Conservation (phyloP, 2,888 invertebrate genomes). For the Agonopterix heracliana region DNA sequence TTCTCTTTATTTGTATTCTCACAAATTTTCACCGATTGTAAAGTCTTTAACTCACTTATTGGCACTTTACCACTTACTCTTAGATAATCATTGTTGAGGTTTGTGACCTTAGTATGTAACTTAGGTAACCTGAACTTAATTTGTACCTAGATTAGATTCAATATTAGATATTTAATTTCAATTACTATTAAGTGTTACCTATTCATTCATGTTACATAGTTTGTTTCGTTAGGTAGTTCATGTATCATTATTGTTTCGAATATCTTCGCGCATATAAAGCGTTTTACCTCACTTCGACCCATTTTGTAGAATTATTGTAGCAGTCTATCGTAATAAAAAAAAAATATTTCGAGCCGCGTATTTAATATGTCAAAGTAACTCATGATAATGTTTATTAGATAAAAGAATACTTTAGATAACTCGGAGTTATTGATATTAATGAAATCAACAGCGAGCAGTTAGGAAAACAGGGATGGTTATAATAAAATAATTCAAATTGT, state of each 20-base stretch:
- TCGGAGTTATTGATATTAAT: slow-evolving; percentile 60
- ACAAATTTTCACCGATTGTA: slow-evolving; percentile 64
- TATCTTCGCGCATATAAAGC: slow-evolving; percentile 32
- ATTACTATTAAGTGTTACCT: slow-evolving; percentile 36
- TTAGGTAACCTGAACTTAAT: slow-evolving; percentile 49
- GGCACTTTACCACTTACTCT: slow-evolving; percentile 61
- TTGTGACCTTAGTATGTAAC: slow-evolving; percentile 59
- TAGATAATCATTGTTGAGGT: slow-evolving; percentile 64
- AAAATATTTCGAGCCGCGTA: slow-evolving; percentile 75
- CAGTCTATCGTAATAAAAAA: slow-evolving; percentile 57
- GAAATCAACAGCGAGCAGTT: slow-evolving; percentile 67
- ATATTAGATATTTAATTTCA: slow-evolving; percentile 38
- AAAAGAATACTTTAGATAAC: slow-evolving; percentile 62
- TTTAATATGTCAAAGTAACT: slow-evolving; percentile 75
- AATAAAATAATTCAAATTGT: slow-evolving; percentile 60
- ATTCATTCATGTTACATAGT: slow-evolving; percentile 28
- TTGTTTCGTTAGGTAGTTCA: slow-evolving; percentile 27
- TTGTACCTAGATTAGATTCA: slow-evolving; percentile 55
- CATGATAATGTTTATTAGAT: slow-evolving; percentile 72
- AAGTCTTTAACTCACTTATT: slow-evolving; percentile 62
- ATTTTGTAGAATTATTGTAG: slow-evolving; percentile 69
- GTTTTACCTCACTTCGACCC: slow-evolving; percentile 60
- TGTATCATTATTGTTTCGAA: slow-evolving; percentile 34
- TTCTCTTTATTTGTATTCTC: slow-evolving; percentile 63
- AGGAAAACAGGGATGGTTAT: slow-evolving; percentile 75